phyloP scores from a whole-genome alignment of 2,113 vertebrate species.

The Diphyllodes magnificus region DNA sequence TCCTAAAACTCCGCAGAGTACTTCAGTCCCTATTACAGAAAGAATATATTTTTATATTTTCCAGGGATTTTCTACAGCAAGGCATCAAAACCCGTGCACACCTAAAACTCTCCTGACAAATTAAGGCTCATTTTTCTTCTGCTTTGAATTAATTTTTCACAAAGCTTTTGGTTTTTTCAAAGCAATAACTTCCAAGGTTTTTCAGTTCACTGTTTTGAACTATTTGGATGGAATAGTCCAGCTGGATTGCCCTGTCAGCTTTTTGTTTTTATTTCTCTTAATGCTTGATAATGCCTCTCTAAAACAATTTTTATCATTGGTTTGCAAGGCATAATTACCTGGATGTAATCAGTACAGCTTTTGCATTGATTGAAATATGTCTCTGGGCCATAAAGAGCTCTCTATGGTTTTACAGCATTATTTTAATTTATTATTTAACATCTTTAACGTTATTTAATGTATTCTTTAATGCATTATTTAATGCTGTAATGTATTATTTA shows the following conservation, averaged over 20 bases:
- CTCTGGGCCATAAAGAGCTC: neutral
- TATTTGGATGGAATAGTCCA: neutral
- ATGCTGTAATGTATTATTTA: neutral
- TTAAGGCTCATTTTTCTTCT: neutral
- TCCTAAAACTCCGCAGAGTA: neutral
- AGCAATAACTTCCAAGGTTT: neutral
- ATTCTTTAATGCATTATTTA: neutral
- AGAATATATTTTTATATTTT: neutral
- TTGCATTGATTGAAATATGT: neutral
- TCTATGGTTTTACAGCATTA: neutral
- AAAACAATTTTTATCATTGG: neutral
- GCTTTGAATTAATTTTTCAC: neutral
- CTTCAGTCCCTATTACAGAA: neutral
- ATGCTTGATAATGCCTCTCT: neutral
- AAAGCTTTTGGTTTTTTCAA: neutral
- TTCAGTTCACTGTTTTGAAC: neutral
- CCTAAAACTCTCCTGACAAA: neutral
- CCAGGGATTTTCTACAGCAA: neutral
- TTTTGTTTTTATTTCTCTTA: neutral
- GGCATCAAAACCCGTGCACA: neutral
- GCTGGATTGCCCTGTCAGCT: neutral
- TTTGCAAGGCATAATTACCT: neutral
- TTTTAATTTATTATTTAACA: neutral
- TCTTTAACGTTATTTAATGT: neutral
- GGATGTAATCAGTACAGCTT: neutral